A percentile compares a stretch with the other conserved stretches of the same genome.
Conservation (phyloP, 2,888 invertebrate species). For the Dorcus hopei region DNA sequence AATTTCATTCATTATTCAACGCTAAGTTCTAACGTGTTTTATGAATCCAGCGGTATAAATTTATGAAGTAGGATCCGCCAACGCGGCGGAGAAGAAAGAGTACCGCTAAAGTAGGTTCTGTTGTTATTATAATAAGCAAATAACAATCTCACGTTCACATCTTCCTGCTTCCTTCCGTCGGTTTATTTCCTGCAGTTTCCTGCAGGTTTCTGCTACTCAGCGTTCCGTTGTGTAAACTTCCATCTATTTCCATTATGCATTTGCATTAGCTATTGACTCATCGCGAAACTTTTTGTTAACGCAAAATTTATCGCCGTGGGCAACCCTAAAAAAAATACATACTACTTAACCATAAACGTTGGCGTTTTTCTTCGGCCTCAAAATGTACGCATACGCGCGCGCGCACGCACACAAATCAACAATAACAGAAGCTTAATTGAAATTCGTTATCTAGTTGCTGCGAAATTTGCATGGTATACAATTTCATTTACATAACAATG, state of each 20-base stretch:
- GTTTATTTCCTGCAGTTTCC: slow-evolving; percentile 32
- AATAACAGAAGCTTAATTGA: not conserved
- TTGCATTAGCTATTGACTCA: not conserved
- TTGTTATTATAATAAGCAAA: slow-evolving; percentile 35
- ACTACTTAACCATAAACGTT: too few relatives aligned
- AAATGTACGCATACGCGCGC: too few relatives aligned
- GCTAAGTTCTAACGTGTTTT: not conserved
- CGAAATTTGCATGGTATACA: not conserved
- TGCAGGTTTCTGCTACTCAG: slow-evolving; percentile 18
- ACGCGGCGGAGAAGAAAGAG: not conserved
- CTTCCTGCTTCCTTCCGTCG: slow-evolving; percentile 37
- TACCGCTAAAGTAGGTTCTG: slow-evolving; percentile 14
- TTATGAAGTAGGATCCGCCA: not conserved
- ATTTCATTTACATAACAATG: not conserved
- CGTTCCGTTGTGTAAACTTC: slow-evolving; percentile 4
- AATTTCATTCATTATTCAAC: not conserved
- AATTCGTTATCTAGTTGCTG: not conserved
- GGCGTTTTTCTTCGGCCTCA: too few relatives aligned
- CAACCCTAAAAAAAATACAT: too few relatives aligned
- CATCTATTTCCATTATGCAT: not conserved
- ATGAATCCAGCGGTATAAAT: not conserved
- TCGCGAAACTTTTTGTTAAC: too few relatives aligned
- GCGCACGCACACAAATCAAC: not conserved
- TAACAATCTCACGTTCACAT: slow-evolving; percentile 36
- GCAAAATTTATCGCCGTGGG: too few relatives aligned